Base-by-base conservation (phyloP, 2,888 invertebrate species). In the Macaria notata region DNA sequence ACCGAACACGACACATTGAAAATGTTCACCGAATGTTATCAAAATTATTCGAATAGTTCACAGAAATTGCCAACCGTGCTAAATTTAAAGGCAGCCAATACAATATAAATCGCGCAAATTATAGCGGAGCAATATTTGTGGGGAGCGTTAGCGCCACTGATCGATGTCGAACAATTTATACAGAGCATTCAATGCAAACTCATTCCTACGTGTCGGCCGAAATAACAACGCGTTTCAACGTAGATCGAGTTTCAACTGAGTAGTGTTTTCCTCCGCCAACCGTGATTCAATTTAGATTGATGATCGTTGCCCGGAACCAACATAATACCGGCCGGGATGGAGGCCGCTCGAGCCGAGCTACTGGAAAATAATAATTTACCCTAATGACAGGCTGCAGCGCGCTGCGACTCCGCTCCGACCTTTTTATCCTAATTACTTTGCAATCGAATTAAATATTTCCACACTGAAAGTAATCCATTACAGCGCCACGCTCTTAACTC, bases 241-340 rank as follows among this genome's bases (percentile, higher is more conserved):
- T 62, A 64, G 65, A 67, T 65, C 61, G 65, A 65, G 62, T 67
- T 67, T 59, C 67, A 57, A 63, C 54, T 62, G 59, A 60, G 63
- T 63, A 62, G 62, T 65, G 67, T 65, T 67, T 67, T 65, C 65
- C 67, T 67, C 61, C 61, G 45, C 62, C 47, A 48, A 59, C 55
- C 65, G 64, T 65, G 65, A 65, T 68, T 68, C 64, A 65, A 64
- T 68, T 65, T 65, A 65, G 63, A 68, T 65, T 68, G 64, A 64
- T 65, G 65, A 65, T 64, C 65, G 63, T 68, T 59, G 57, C 53
- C 62, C 65, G 62, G 62, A 62, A 62, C 59, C 64, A 62, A 61
- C 67, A 63, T 67, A 65, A 65, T 65, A 67, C 63, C 59, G 56
- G 19, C 50, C 54, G 58, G 58, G 41, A 48, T 49, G 54, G 47